A percentile compares a stretch with the other conserved stretches of the same genome.
phyloP scores from a whole-genome alignment of 1,140 invertebrate genomes.

The Euglossa dilemma region DNA sequence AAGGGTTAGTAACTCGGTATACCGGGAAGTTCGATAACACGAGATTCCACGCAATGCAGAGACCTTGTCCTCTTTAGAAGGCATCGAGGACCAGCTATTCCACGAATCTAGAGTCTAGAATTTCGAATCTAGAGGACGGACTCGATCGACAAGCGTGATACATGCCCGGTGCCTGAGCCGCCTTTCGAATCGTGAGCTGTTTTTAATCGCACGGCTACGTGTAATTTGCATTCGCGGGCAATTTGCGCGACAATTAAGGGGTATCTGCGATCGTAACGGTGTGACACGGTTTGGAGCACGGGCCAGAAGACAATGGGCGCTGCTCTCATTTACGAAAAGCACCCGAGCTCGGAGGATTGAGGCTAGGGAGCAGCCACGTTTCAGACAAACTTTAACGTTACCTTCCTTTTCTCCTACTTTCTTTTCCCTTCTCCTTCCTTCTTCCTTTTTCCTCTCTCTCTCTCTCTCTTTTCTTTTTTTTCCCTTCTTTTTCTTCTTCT shows the following conservation, averaged over 20 bases:
- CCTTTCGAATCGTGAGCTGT: background rate
- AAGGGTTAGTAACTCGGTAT: too few species aligned
- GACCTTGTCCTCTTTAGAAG: too few species aligned
- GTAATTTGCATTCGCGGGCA: constrained; percentile 34
- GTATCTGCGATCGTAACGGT: constrained; percentile 15
- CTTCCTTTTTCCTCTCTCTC: background rate
- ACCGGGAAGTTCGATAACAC: too few species aligned
- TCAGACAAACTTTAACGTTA: constrained; percentile 21
- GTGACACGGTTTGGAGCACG: constrained; percentile 32
- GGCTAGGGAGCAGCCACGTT: constrained; percentile 1
- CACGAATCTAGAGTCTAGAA: background rate
- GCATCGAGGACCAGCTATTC: background rate
- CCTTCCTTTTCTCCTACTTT: background rate
- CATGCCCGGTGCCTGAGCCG: background rate
- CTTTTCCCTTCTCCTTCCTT: background rate
- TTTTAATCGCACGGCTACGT: constrained; percentile 23
- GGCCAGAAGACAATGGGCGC: constrained; percentile 37
- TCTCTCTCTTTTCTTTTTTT: too few species aligned
- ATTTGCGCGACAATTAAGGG: constrained; percentile 29
- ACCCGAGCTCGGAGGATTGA: background rate
- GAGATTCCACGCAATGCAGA: too few species aligned
- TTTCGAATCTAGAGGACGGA: too few species aligned
- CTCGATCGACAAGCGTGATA: too few species aligned
- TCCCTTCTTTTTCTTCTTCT: background rate
- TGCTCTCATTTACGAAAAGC: constrained; percentile 38